A percentile compares a stretch with the other conserved stretches of the same genome.
Evolutionary conservation across 2,113 vertebrate genomes (phyloP).

Genomic region (Glaucidium brasilianum): DNA sequence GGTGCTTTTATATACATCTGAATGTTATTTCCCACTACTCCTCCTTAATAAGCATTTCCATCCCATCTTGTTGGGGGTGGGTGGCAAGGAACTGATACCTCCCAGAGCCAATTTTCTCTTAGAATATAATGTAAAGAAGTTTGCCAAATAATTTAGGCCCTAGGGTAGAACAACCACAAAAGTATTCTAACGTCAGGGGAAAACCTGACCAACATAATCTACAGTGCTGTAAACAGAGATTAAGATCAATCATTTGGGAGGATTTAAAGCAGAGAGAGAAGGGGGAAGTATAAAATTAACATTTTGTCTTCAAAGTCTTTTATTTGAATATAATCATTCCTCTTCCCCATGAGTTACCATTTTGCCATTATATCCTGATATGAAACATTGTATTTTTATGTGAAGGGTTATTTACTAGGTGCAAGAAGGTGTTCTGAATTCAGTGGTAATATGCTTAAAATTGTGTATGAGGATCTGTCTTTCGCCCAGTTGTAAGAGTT

Average conservation of each 20-base stretch:
- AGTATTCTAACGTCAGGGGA: not conserved
- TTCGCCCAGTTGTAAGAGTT: not conserved
- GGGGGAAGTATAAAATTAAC: not conserved
- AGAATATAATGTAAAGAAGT: not conserved
- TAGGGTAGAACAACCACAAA: not conserved
- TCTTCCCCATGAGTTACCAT: not conserved
- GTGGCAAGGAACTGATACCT: not conserved
- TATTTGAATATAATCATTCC: not conserved
- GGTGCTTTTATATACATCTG: not conserved
- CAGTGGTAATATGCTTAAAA: not conserved
- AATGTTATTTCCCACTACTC: constrained; percentile 1
- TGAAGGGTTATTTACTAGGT: not conserved
- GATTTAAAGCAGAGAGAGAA: not conserved
- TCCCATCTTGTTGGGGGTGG: not conserved
- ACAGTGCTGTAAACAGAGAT: not conserved
- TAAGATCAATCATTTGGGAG: not conserved
- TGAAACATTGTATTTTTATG: not conserved
- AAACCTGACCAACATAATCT: not conserved
- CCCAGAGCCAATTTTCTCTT: not conserved
- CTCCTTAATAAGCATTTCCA: not conserved
- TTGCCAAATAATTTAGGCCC: not conserved
- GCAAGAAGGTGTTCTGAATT: not conserved
- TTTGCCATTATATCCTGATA: not conserved
- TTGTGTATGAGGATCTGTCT: not conserved
- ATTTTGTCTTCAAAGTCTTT: not conserved